These are phyloP conservation scores for Epinephelus moara DNA, from an alignment of 2,113 vertebrate genomes.

Conservation along the genomic window DNA sequence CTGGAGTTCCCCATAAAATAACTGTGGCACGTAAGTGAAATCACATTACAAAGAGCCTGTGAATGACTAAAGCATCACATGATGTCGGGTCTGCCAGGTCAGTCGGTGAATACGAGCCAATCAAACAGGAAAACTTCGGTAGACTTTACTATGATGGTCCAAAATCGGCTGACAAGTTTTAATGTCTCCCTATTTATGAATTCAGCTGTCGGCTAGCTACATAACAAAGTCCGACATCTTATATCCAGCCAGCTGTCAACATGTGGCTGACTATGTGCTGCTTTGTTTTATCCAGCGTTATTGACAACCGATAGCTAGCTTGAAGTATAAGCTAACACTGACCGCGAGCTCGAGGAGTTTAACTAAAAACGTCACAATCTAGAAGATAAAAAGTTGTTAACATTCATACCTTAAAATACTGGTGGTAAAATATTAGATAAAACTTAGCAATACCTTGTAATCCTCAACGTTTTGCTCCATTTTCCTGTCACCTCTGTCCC, in stretches of 20 bases:
- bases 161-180: not conserved
- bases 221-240: not conserved
- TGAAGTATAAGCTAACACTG: not conserved
- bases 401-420: fast-evolving
- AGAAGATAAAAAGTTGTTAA: fast-evolving
- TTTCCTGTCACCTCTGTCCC: constrained; percentile 42
- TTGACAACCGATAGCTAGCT: constrained; percentile 16
- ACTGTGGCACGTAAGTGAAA: not conserved
- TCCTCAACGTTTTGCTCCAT: constrained; percentile 77
- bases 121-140: not conserved
- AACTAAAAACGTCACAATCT: no score
- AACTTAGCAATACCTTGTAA: constrained; percentile 69
- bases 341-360: not conserved
- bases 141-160: not conserved
- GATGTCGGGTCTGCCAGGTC: constrained; percentile 25
- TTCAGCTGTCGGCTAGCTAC: not conserved
- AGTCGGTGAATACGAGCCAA: not conserved
- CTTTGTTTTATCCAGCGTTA: not conserved
- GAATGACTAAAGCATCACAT: constrained; percentile 47
- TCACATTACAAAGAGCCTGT: not conserved
- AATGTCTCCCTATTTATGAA: not conserved
- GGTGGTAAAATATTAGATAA: fast-evolving
- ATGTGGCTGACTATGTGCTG: not conserved
- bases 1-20: no score
- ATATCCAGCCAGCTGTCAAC: not conserved